A percentile compares a stretch with the other conserved stretches of the same genome.
Conservation (phyloP, 1,140 invertebrate genomes). For the Octopus bimaculoides region DNA sequence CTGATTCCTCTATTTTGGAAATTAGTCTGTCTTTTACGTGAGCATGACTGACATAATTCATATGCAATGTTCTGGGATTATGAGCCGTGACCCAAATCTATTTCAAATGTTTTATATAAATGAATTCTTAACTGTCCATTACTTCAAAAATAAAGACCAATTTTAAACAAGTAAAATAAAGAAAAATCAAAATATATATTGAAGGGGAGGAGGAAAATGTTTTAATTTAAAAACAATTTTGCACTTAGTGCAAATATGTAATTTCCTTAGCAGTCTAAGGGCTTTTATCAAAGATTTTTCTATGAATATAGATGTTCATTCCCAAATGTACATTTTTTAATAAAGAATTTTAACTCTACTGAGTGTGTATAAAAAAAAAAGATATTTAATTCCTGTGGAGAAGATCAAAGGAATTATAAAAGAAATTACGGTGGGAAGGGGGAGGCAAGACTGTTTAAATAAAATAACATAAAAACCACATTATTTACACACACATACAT, state of each 20-base stretch:
- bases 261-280: conserved; percentile 5
- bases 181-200: not conserved
- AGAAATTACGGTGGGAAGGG: not conserved
- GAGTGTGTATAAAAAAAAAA: not conserved
- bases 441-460: not conserved
- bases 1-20: not conserved
- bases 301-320: not conserved
- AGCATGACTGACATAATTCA: not conserved
- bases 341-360: not conserved
- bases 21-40: not conserved
- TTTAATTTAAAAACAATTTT: not conserved
- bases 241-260: conserved; percentile 8
- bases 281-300: not conserved
- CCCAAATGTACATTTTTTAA: not conserved
- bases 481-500: not conserved
- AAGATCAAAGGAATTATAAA: not conserved
- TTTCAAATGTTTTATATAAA: not conserved
- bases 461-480: not conserved
- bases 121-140: not conserved
- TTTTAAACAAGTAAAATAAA: not conserved
- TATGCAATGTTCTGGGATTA: not conserved
- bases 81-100: not conserved
- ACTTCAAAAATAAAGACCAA: not conserved
- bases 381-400: not conserved
- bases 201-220: not conserved